Percentiles rank a stretch among this genome's conserved stretches.
Evolutionary conservation across 1,140 invertebrate species (phyloP).

Genomic region (Trichoplusia ni): DNA sequence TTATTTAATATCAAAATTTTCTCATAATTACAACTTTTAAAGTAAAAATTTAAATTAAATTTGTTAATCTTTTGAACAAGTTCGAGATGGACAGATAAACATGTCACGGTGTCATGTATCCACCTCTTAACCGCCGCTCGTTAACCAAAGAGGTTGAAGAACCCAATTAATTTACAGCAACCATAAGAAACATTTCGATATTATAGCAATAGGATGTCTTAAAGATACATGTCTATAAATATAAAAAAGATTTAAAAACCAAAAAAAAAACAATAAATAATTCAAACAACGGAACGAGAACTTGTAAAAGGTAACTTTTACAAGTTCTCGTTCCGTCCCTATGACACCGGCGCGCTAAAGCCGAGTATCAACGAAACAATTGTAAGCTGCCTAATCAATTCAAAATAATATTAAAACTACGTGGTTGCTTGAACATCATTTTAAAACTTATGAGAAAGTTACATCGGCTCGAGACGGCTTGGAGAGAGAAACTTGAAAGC

Average conservation of each 20-base stretch:
- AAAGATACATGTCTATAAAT: neutral
- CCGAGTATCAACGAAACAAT: neutral
- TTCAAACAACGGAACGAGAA: conserved; percentile 6
- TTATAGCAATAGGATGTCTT: no score
- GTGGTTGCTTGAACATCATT: conserved; percentile 16
- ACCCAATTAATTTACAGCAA: no score
- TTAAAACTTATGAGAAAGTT: conserved; percentile 24
- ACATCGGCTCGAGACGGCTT: neutral
- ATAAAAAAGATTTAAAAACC: neutral
- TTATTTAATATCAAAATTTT: neutral
- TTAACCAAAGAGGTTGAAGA: neutral
- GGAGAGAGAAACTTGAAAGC: conserved; percentile 51
- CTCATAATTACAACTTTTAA: conserved; percentile 8
- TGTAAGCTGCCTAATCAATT: conserved; percentile 17
- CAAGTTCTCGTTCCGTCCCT: no score
- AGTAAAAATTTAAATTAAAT: conserved; percentile 3
- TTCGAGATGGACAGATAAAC: conserved; percentile 4
- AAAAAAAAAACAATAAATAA: conserved; percentile 8
- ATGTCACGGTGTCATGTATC: neutral
- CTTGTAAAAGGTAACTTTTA: no score
- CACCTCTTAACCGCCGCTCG: neutral
- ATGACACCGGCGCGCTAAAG: no score
- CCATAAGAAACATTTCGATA: no score
- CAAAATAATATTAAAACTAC: conserved; percentile 6
- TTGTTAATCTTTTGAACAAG: neutral